Evolutionary conservation across 1,140 invertebrate genomes (phyloP), one percentile per base, ranked within the genome.

Genomic region (Meloidogyne floridensis): DNA sequence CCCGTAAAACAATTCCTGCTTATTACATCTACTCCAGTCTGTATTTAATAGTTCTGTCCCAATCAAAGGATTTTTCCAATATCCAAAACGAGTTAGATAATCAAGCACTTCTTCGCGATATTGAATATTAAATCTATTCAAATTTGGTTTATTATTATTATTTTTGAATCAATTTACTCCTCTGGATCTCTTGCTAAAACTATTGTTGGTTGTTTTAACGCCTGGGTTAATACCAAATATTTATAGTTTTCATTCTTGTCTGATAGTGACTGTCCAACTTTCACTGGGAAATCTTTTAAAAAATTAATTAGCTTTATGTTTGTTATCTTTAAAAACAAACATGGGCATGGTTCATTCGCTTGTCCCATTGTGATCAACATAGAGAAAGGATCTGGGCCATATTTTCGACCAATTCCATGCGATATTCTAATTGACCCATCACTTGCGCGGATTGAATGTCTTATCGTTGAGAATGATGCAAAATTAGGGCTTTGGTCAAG

Each of bases 341-440:
- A 87, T 47, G 87, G 87, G 71, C 87, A 87, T 9, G 81, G 72
- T 75, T 87, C 87, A 54, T 71, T 75, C 13, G 84, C 83, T 65
- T 87, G 86, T 18, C 87, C 87, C 18, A 87, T 89, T n/a, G 56
- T 65, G 79, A 87, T 81, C 13, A 87, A 81, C n/a, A 87, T n/a
- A 43, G 81, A 77, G 11, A 86, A 86, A 53, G 87, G 87, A 32
- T 87, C 87, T 18, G 86, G 85, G 4, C 87, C 87, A 51, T 81
- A 72, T 76, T 87, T 87, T 53, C 80, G 47, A 43, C 84, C 87
- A 72, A 78, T 84, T 54, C 87, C 87, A 72, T 87, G 69, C 13
- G 32, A 15, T 51, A 79, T 71, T 72, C 73, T 47, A 42, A 75
- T 81, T 9, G 71, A 59, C n/a, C 73, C 69, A 18, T 86, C 71